Evolutionary conservation across 2,113 vertebrate species (phyloP), one percentile per base, ranked within the genome.

Genomic region (Cathartes aura): DNA sequence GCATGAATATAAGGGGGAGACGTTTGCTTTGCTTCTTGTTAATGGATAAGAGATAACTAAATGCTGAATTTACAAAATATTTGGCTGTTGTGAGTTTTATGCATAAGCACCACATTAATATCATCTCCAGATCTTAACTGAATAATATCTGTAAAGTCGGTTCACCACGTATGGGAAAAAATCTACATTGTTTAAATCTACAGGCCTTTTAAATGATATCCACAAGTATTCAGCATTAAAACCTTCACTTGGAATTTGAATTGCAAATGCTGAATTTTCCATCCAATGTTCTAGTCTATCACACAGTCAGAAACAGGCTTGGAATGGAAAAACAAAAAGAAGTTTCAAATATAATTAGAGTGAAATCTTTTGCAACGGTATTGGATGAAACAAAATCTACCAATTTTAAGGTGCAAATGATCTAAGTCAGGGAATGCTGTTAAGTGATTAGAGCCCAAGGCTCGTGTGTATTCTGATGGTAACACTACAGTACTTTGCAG

Each of bases 61-160:
- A 92, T 93, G 96, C 97, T 98, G 97, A 98, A 98, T 98, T 97
- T 97, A 96, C 96, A 97, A 96, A 98, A 98, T 95, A 94, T 53
- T 97, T 97, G 56, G 62, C 84, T 94, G 88, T 97, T 98, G 45
- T 97, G 96, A 93, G 82, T 95, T 97, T 94, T 89, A 83, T 95
- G 93, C 74, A 85, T 95, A 97, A 96, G 53, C n/a, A 91, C 43
- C 63, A 68, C 92, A 98, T 97, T 97, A 98, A 96, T 97, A 98
- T 95, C 74, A 95, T 96, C 82, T 89, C 72, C 72, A 83, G 89
- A 95, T 96, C 97, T 98, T 97, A 97, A 95, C 94, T 89, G 93
- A 98, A 94, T 96, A 95, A 94, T 95, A 97, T 87, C 80, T 93
- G 60, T 79, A 93, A 89, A 96, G 92, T 89, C 18, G 16, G 66